Conservation (phyloP, 1,140 invertebrate species). For the Drosophila busckii region DNA sequence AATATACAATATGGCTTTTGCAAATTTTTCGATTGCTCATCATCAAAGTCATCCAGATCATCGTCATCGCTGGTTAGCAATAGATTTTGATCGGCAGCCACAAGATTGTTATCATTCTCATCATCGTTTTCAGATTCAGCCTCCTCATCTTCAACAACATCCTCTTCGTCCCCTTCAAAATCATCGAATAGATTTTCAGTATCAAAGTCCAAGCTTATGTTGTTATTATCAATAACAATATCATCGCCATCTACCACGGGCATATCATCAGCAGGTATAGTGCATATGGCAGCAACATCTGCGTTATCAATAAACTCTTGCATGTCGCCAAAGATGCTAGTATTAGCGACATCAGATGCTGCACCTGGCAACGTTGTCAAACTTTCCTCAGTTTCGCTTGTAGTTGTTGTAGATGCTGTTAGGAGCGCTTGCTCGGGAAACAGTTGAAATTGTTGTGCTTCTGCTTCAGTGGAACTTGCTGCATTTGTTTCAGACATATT, state of each 20-base stretch:
- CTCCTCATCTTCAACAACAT: slow-evolving; percentile 40
- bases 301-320: slow-evolving; percentile 64
- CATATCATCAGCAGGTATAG: slow-evolving; percentile 63
- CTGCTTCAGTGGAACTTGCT: neutral
- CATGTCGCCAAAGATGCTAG: slow-evolving; percentile 57
- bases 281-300: slow-evolving; percentile 62
- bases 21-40: slow-evolving; percentile 59
- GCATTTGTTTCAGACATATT: too few species aligned
- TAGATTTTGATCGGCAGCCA: slow-evolving; percentile 54
- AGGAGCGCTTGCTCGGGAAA: slow-evolving; percentile 33
- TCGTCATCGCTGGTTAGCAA: slow-evolving; percentile 60
- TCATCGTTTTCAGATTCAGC: slow-evolving; percentile 59
- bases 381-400: neutral
- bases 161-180: slow-evolving; percentile 60
- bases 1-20: slow-evolving; percentile 68
- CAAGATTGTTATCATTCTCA: slow-evolving; percentile 57
- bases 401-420: slow-evolving; percentile 3
- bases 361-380: neutral
- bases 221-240: slow-evolving; percentile 67
- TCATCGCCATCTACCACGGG: slow-evolving; percentile 63
- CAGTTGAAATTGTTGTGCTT: slow-evolving; percentile 9
- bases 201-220: slow-evolving; percentile 69
- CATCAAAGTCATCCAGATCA: slow-evolving; percentile 62
- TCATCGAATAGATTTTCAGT: slow-evolving; percentile 69
- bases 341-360: slow-evolving; percentile 3